These are phyloP conservation scores for Actinopyga echinites DNA, from an alignment of 53 echinoderm and acorn worm species.

Conservation along the genomic window DNA sequence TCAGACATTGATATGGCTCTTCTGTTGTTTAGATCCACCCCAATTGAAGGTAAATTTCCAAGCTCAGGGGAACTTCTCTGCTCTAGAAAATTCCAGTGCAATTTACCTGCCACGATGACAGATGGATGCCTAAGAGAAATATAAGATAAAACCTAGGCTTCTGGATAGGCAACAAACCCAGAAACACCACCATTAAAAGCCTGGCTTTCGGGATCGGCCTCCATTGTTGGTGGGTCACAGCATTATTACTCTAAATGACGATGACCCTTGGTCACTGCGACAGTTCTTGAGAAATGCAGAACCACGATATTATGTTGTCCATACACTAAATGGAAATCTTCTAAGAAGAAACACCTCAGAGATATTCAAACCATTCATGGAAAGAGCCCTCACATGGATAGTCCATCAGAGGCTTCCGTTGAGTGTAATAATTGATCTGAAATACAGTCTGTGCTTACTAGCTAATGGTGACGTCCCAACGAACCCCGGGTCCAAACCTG, in stretches of 20 bases:
- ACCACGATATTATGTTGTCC: neutral
- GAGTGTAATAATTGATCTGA: neutral
- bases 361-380: slow-evolving; percentile 12
- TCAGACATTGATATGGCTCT: slow-evolving; percentile 29
- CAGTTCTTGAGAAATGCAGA: neutral
- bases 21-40: neutral
- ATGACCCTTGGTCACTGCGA: slow-evolving; percentile 3
- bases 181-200: neutral
- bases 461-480: neutral
- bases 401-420: neutral
- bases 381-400: neutral
- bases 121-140: neutral
- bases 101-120: neutral
- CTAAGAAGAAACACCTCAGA: neutral
- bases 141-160: neutral
- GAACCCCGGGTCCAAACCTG: neutral
- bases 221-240: neutral
- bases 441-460: neutral
- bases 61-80: slow-evolving; percentile 18
- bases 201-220: neutral
- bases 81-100: neutral
- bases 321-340: slow-evolving; percentile 5
- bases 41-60: neutral
- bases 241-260: neutral
- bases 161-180: neutral